Base-by-base conservation (phyloP, 2,888 invertebrate species). In the Helicoverpa assulta region DNA sequence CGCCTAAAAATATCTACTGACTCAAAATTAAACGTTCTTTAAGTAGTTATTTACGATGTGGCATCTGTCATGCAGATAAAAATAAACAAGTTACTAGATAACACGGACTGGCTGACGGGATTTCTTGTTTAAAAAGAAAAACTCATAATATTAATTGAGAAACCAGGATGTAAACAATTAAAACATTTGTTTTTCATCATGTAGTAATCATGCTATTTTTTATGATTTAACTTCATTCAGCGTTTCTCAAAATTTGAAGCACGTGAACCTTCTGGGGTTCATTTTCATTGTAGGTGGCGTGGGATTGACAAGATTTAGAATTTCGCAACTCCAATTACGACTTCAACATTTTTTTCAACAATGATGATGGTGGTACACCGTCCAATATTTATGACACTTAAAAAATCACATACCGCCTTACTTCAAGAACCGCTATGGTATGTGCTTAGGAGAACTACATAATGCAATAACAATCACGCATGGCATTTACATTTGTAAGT, bases 31-130 rank as follows among this genome's bases (percentile, higher is more conserved):
- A 18, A 7, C 51, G 29, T 60, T 43, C 10, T 57, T 40, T 40
- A 40, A 40, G 60, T 62, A 12, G 21, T 43, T 52, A 37, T 58
- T 52, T 54, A 14, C n/a, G 16, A 47, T 47, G 43, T 33, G 14
- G 57, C 53, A 58, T 54, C 26, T 19, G 51, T 52, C 19, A 37
- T 18, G 51, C 18, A 43, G 18, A 63, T 73, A 63, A 58, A 33
- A 3, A 21, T 61, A 47, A n/a, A 29, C 19, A 12, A 47, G 10
- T 21, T 50, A 5, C 40, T 16, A 50, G 54, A 55, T 61, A 47
- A 57, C 10, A 53, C 14, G 6, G 16, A 55, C 0, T 53, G n/a
- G 4, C 50, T 60, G 52, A 50, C 14, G 1, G 0, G n/a, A 69
- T 19, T 21, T 5, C 2, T 43, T 26, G 5, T 51, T 40, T 33